Base-by-base conservation (phyloP, 2,113 vertebrate species). In the Ictalurus furcatus region DNA sequence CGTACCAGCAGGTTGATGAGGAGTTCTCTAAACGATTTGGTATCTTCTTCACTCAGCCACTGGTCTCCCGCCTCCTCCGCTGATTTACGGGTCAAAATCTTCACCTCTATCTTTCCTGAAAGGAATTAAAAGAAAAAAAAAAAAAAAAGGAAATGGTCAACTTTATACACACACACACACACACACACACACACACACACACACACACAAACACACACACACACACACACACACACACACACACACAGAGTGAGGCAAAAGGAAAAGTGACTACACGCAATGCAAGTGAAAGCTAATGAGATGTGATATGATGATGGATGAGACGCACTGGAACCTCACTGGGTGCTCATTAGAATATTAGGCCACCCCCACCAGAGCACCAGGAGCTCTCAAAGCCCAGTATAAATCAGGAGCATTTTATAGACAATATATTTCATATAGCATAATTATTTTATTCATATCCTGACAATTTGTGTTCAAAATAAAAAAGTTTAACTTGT, bases 21-120 rank as follows among this genome's bases (percentile, higher is more conserved):
- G 14, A 98, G 97, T 91, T 98, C 97, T 92, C 97, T 96, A 92
- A 98, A 97, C 88, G 96, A 97, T 92, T 96, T 98, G 3, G 97
- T 98, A 90, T 98, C 97, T 90, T 98, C 97, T 48, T 98, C 97
- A 4, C 96, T 97, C 86, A 98, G 94, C 97, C 97, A 98, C 67
- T 96, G 97, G n/a, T 97, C 94, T 37, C 97, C 97, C 0, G 96
- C 95, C 44, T 98, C 97, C 11, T 96, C 97, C 90, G 94, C 92
- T 48, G 95, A 95, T 91, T 97, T 92, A 40, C 97, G 90, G 0
- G 96, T 97, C 88, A 98, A 94, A 67, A 99, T 98, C 94, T 98
- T 98, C 90, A 99, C 98, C 92, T 99, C 98, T 67, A 99, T 98
- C 93, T 98, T 98, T 90, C 98, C 97, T 97, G 88, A 34, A 88